Evolutionary conservation across 2,888 invertebrate species (phyloP), one percentile per base, ranked within the genome.

Genomic region (Caenorhabditis panamensis): DNA sequence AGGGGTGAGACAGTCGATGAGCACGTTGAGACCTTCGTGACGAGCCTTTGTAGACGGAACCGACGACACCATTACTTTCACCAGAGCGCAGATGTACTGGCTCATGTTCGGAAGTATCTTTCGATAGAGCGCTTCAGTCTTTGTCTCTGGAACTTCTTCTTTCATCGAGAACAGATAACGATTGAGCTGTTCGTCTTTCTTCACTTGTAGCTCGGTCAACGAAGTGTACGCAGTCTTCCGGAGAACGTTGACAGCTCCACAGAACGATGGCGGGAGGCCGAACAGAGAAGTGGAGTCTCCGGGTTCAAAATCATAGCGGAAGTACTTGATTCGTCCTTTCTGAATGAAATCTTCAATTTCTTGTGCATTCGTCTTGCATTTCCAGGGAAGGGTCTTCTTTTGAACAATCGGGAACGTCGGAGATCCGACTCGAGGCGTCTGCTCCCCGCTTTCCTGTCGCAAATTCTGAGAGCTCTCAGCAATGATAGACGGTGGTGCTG

Each of bases 11-110:
- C 99, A 95, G 92, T 99, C 99, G 49, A 96, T 95, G 94, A 98
- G 95, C 54, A 99, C 97, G 92, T 98, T 98, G 89, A 98, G 96
- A 62, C 97, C 96, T 91, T 99, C 99, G 11, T 95, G 96, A 93
- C 97, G 97, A 3, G 82, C 76, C 59, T 90, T 89, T 22, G 85
- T 87, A 5, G 97, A 97, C 4, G 99, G 98, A 41, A 97, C 96
- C 68, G 98, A 97, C 36, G 98, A 98, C 72, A 99, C 93, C 72
- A 99, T 93, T 87, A 99, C 96, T 93, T 99, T 99, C 63, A 99
- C 92, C 68, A 99, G 92, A 6, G 89, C 89, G 18, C 91, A 88
- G 95, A 97, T 96, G 91, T 97, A 97, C 91, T 98, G 97, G 11
- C 97, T 96, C 88, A 99, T 93, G 92, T 96, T 96, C 0, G 97